These are phyloP conservation scores for Apis laboriosa DNA, from an alignment of 1,140 invertebrate genomes.

Conservation along the genomic window DNA sequence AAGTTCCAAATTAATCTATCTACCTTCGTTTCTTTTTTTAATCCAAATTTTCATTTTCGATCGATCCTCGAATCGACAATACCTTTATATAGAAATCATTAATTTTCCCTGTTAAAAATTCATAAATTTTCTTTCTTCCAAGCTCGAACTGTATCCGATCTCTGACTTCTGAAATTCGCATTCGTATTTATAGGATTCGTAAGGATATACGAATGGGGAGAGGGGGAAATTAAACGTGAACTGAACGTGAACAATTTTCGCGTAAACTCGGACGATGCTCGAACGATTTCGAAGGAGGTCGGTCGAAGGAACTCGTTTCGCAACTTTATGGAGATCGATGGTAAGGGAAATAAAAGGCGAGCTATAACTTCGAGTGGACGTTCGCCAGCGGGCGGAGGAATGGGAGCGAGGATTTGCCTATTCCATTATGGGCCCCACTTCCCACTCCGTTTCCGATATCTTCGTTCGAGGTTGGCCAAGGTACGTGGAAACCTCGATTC, in stretches of 20 bases:
- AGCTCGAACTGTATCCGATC: too few relatives aligned
- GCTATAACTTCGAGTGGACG: constrained; percentile 14
- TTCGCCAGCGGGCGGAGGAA: background rate
- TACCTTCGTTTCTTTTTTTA: too few relatives aligned
- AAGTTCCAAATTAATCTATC: too few relatives aligned
- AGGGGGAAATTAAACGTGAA: constrained; percentile 1
- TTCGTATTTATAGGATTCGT: background rate
- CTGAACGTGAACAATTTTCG: too few relatives aligned
- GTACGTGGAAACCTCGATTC: constrained; percentile 24
- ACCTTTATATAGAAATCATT: too few relatives aligned
- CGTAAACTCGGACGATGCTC: constrained; percentile 1
- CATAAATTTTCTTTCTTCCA: too few relatives aligned
- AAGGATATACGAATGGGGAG: background rate
- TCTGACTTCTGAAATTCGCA: background rate
- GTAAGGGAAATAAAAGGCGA: constrained; percentile 16
- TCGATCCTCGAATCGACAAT: too few relatives aligned
- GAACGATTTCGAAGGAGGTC: constrained; percentile 15
- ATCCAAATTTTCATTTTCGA: too few relatives aligned
- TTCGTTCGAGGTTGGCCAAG: background rate
- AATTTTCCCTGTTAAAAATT: too few relatives aligned
- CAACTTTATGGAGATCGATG: constrained; percentile 31
- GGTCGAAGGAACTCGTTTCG: constrained; percentile 12
- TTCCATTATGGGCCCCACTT: constrained; percentile 48
- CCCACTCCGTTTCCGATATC: constrained; percentile 29
- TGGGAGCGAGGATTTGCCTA: constrained; percentile 54